phyloP scores from a whole-genome alignment of 2,888 invertebrate species.

The Chymomyza amoena region DNA sequence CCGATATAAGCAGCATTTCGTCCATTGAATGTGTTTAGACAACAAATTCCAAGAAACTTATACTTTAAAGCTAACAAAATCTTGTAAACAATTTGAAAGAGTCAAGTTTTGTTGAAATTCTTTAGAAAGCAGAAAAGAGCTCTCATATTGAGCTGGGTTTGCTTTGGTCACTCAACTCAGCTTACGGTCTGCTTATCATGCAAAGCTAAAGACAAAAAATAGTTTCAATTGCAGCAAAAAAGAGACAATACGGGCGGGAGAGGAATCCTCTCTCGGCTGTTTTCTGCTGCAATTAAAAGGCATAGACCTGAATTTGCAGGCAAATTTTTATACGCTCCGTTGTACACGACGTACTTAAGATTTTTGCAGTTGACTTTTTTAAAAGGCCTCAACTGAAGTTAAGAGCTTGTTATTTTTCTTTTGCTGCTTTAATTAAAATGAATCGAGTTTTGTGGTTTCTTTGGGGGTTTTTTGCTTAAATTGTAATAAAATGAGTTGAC shows the following conservation, averaged over 20 bases:
- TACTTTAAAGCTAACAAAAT: too few relatives aligned
- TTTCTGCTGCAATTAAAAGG: constrained; percentile 50
- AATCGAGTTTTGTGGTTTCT: constrained; percentile 46
- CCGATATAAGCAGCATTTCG: too few relatives aligned
- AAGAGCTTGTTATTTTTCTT: constrained; percentile 9
- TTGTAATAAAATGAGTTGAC: constrained; percentile 64
- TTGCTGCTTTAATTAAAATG: constrained; percentile 61
- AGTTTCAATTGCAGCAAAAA: constrained; percentile 30
- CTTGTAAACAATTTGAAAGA: too few relatives aligned
- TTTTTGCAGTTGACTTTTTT: constrained; percentile 22
- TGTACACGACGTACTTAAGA: constrained; percentile 4
- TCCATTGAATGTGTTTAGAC: too few relatives aligned
- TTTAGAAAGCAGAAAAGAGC: too few relatives aligned
- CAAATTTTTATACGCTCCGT: background rate
- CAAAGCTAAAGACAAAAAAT: constrained; percentile 8
- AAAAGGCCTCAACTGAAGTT: constrained; percentile 30
- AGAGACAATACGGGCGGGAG: background rate
- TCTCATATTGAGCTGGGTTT: too few relatives aligned
- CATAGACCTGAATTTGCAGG: constrained; percentile 19
- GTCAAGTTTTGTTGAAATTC: too few relatives aligned
- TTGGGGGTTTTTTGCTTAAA: constrained; percentile 29
- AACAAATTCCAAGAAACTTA: too few relatives aligned
- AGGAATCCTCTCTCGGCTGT: constrained; percentile 18
- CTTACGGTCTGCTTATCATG: constrained; percentile 28
- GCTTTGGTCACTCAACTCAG: constrained; percentile 3